Conservation (phyloP, 2,113 vertebrate species). For the Eudorcas thomsonii region DNA sequence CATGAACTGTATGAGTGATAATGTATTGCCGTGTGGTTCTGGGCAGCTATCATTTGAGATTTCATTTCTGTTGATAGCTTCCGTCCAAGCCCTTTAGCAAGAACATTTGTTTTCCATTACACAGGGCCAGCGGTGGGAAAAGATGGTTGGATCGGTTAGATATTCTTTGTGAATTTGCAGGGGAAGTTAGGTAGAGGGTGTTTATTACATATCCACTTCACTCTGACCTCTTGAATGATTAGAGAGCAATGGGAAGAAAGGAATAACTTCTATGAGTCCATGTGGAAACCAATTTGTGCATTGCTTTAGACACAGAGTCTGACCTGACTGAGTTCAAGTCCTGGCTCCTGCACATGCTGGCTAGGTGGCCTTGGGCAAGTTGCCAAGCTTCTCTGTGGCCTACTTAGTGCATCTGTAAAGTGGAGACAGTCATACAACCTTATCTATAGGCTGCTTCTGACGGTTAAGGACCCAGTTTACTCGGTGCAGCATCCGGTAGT, state of each 20-base stretch:
- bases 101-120: constrained; percentile 43
- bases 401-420: background rate
- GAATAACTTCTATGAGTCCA: background rate
- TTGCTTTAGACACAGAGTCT: background rate
- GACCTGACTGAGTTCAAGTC: background rate
- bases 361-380: background rate
- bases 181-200: background rate
- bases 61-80: constrained; percentile 47
- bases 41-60: constrained; percentile 53
- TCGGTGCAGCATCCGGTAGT: rapidly evolving
- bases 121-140: background rate
- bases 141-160: background rate
- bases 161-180: constrained; percentile 9
- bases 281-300: background rate
- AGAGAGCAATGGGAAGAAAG: background rate
- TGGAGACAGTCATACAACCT: background rate
- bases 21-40: background rate
- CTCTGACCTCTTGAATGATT: background rate
- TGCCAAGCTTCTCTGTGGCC: background rate
- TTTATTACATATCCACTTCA: background rate
- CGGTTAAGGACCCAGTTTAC: background rate
- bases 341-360: background rate
- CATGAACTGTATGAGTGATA: background rate
- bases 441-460: background rate
- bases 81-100: constrained; percentile 25